Conservation (phyloP, 2,113 vertebrate species). For the Apodemus sylvaticus region DNA sequence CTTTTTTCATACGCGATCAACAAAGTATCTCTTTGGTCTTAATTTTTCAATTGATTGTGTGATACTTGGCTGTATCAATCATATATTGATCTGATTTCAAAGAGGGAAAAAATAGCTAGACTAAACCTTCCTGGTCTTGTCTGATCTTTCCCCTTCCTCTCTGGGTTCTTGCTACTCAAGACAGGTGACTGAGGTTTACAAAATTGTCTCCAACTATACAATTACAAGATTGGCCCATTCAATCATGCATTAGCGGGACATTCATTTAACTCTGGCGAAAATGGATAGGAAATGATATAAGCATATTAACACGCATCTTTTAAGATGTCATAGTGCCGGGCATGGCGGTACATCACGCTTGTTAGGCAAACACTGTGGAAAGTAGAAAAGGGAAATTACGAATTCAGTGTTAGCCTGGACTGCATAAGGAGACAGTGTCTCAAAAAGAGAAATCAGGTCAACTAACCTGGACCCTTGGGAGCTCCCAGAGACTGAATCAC, state of each 20-base stretch:
- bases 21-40: conserved; percentile 64
- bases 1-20: conserved; percentile 8
- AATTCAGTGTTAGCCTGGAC: not conserved
- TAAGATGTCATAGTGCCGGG: not conserved
- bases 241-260: not conserved
- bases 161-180: not conserved
- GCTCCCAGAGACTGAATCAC: no score
- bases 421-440: not conserved
- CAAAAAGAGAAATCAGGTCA: not conserved
- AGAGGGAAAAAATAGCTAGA: not conserved
- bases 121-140: not conserved
- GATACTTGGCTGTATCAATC: conserved; percentile 48
- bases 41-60: conserved; percentile 69
- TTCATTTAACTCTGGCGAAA: not conserved
- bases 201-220: not conserved
- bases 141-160: no score
- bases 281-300: not conserved
- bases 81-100: conserved; percentile 53
- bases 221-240: not conserved
- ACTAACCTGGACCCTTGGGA: no score
- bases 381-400: no score
- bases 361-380: not conserved
- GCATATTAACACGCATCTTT: not conserved
- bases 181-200: not conserved
- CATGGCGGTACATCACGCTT: not conserved